These are phyloP conservation scores for Delia radicum DNA, from an alignment of 1,140 invertebrate species.

Conservation along the genomic window DNA sequence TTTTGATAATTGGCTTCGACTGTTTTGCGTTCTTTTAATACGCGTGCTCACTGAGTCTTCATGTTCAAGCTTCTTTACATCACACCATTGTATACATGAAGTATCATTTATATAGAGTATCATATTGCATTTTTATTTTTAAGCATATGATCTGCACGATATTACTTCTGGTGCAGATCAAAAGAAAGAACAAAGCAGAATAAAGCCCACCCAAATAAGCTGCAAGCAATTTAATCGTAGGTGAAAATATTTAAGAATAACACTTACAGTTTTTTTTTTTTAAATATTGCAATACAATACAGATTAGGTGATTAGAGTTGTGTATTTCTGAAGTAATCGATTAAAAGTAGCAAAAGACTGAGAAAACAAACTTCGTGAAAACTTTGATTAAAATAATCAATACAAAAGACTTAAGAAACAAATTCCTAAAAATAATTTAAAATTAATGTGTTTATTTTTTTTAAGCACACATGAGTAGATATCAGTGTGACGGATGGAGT, in stretches of 20 bases:
- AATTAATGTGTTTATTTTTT: too few species aligned
- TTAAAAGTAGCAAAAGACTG: background rate
- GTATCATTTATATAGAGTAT: background rate
- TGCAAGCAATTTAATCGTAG: constrained; percentile 11
- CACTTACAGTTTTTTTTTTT: background rate
- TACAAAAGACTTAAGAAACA: background rate
- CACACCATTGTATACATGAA: background rate
- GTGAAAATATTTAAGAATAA: background rate
- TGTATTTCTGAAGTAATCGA: background rate
- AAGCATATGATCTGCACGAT: background rate
- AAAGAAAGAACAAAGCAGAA: background rate
- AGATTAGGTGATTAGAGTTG: background rate
- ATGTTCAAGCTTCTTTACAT: constrained; percentile 2
- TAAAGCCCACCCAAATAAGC: constrained; percentile 10
- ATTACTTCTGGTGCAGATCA: background rate
- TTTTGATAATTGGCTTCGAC: constrained; percentile 29
- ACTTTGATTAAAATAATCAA: background rate
- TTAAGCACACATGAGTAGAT: too few species aligned
- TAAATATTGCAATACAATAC: background rate
- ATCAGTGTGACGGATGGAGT: too few species aligned
- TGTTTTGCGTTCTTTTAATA: background rate
- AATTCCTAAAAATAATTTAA: too few species aligned
- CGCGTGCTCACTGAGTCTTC: background rate
- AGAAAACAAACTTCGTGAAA: too few species aligned
- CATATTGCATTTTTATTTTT: background rate